phyloP scores from a whole-genome alignment of 2,888 invertebrate species.

The Drosophila acutilabella region DNA sequence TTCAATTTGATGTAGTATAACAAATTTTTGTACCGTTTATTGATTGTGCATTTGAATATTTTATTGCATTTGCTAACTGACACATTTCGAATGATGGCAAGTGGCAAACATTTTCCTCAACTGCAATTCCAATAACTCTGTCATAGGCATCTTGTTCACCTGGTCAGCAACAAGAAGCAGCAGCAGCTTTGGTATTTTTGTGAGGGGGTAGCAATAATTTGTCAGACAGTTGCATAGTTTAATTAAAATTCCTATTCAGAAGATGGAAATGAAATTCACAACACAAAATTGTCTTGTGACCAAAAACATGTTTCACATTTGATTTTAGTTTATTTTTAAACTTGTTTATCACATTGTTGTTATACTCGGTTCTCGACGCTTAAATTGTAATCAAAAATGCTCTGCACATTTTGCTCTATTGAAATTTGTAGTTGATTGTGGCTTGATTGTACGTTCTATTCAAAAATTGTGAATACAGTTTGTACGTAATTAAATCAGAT shows the following conservation, averaged over 20 bases:
- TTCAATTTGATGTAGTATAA: slow-evolving; percentile 47
- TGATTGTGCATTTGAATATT: slow-evolving; percentile 76
- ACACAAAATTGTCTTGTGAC: slow-evolving; percentile 31
- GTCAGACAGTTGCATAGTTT: slow-evolving; percentile 51
- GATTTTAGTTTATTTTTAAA: slow-evolving; percentile 30
- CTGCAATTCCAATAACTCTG: not conserved
- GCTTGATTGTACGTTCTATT: slow-evolving; percentile 38
- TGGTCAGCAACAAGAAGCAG: slow-evolving; percentile 10
- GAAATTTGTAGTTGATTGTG: slow-evolving; percentile 45
- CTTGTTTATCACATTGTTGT: slow-evolving; percentile 27
- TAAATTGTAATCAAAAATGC: slow-evolving; percentile 43
- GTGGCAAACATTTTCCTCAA: slow-evolving; percentile 34
- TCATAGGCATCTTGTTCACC: slow-evolving; percentile 21
- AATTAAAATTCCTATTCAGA: slow-evolving; percentile 71
- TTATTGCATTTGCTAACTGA: slow-evolving; percentile 65
- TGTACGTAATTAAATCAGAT: slow-evolving; percentile 17
- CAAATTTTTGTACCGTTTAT: slow-evolving; percentile 59
- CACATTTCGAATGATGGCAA: slow-evolving; percentile 43
- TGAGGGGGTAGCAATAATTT: slow-evolving; percentile 59
- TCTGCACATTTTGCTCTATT: slow-evolving; percentile 29
- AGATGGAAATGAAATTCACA: slow-evolving; percentile 39
- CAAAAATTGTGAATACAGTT: slow-evolving; percentile 23
- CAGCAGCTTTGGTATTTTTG: slow-evolving; percentile 46
- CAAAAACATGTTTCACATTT: slow-evolving; percentile 29
- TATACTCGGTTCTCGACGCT: not conserved